Base-by-base conservation (phyloP, 2,888 invertebrate genomes). In the Chrysolina americana region DNA sequence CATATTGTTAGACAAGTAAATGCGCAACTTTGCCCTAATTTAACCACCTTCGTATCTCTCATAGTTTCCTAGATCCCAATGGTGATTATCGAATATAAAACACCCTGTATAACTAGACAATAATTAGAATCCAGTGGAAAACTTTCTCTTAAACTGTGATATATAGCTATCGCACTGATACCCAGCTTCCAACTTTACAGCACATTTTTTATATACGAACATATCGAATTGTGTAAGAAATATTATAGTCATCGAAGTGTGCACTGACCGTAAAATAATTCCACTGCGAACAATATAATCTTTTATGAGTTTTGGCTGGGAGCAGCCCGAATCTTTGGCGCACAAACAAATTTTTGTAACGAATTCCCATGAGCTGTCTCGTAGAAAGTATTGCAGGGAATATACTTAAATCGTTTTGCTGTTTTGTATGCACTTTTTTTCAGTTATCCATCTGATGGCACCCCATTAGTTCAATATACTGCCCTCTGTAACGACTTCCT, bases 241-340 rank as follows among this genome's bases (percentile, higher is more conserved):
- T 28, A 28, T 28, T 28, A 28, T 5, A 28, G 28, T 5, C 2
- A 44, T 44, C 4, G 10, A 15, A 44, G 44, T 44, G 2, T 4
- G 2, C 44, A 15, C 44, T 15, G 2, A 44, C 15, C 44, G 8
- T 44, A 44, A 44, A 44, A 10, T 15, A 44, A 10, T 44, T 6
- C 44, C 4, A 44, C 15, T 44, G 44, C 44, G 15, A 15, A 44
- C 4, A 44, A 44, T 4, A 6, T 2, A 10, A 44, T 44, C 44
- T 64, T 70, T 70, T 70, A 70, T 41, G 70, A 70, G 50, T 50
- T 36, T 70, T 70, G 70, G 70, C 70, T 50, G 21, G 62, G 56
- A 21, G 65, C 44, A 36, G 41, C 65, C 41, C 44, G 21, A n/a
- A 64, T 68, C 56, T 59, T 56, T 71, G 71, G 65, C 71, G 65